Base-by-base conservation (phyloP, 2,797 vertebrate species). In the Hippopotamyrus pictus region DNA sequence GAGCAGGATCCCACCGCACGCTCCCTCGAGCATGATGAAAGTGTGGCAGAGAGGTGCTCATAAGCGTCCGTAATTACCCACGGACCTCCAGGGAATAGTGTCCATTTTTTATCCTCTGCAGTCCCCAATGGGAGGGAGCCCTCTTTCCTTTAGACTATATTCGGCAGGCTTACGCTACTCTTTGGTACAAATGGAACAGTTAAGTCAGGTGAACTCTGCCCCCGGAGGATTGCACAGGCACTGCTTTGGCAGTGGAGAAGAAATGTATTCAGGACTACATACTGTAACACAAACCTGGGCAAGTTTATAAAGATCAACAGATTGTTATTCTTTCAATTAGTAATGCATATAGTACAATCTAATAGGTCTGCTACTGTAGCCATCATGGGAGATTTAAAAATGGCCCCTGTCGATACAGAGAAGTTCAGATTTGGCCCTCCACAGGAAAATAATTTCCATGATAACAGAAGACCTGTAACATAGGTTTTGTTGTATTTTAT, bases 31-130 rank as follows among this genome's bases (percentile, higher is more conserved):
- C 48, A 1, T 51, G 48, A 22, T 9, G 25, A 29, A 29, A 85
- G 82, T 51, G 82, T 85, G 82, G 82, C 22, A 29, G 44, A 25
- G 50, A 86, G 85, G 25, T 86, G 85, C 29, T 86, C 6, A 1
- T 86, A 29, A 86, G 51, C 12, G 33, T 37, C 37, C 51, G 33
- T 89, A 89, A 89, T 89, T 84, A 84, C 76, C 51, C 76, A 46
- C 11, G 41, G 25, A 37, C 76, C 88, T 57, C 54, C 53, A 84
- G 54, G 17, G 88, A 83, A 83, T 46, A 11, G 51, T 37, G 88
- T 53, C 37, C 76, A 83, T 59, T 59, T 83, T 29, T 59, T 83
- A 76, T 89, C 54, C 88, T 51, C 33, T 1, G 73, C 33, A 59
- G n/a, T 65, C 62, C 59, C 62, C 19, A 48, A 46, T 88, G 69